These are phyloP conservation scores for Sphaerophoria taeniata DNA, from an alignment of 2,888 invertebrate genomes.

Conservation along the genomic window DNA sequence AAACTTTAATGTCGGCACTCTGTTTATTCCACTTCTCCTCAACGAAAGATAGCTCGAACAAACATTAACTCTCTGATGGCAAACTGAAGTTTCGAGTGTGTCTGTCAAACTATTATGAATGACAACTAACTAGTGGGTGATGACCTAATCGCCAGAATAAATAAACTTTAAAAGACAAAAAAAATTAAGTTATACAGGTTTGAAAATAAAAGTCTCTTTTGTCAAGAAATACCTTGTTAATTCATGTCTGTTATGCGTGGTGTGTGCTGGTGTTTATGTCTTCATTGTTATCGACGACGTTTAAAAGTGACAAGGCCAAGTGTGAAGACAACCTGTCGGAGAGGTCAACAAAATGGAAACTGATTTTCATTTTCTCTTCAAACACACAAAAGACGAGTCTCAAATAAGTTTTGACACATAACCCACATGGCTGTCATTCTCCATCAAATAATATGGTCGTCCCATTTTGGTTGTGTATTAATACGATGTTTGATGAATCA, in stretches of 20 bases:
- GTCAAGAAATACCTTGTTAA: conserved; percentile 24
- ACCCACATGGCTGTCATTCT: conserved; percentile 25
- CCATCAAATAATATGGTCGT: conserved; percentile 33
- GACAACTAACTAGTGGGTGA: conserved; percentile 64
- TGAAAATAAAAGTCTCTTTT: conserved; percentile 14
- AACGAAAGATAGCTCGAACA: conserved; percentile 19
- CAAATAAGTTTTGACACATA: conserved; percentile 8
- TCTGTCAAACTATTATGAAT: conserved; percentile 23
- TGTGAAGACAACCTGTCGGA: conserved; percentile 1
- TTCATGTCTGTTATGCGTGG: conserved; percentile 15
- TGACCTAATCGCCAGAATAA: conserved; percentile 59
- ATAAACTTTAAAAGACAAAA: neutral
- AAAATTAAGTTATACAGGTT: conserved; percentile 23
- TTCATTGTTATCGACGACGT: conserved; percentile 15
- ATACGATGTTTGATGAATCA: conserved; percentile 49
- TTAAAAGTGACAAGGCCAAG: conserved; percentile 50
- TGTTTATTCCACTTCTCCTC: conserved; percentile 33
- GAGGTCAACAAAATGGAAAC: conserved; percentile 10
- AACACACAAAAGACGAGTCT: neutral
- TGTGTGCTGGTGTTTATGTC: neutral
- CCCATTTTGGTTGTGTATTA: conserved; percentile 15
- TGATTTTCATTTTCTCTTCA: conserved; percentile 12
- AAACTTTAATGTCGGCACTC: conserved; percentile 58
- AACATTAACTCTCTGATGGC: neutral
- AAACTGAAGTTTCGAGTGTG: conserved; percentile 6